Evolutionary conservation across 2,797 vertebrate genomes (phyloP).

Genomic region (Enteromius argenteus): DNA sequence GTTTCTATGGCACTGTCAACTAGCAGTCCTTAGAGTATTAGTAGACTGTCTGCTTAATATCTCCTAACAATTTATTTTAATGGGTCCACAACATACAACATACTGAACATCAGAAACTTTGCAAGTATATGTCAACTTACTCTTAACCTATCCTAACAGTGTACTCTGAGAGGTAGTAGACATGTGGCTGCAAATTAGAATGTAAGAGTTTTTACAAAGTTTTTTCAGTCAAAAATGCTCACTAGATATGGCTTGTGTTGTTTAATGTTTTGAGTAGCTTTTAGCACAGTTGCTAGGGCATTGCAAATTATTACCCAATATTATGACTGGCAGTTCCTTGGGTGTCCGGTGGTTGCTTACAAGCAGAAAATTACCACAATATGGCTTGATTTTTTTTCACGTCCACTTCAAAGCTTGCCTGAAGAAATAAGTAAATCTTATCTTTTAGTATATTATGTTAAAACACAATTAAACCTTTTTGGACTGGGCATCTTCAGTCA

Average conservation of each 20-base stretch:
- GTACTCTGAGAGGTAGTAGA: no score
- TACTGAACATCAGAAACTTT: no score
- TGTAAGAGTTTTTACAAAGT: no score
- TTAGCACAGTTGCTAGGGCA: neutral
- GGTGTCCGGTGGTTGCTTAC: neutral
- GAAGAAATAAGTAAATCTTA: neutral
- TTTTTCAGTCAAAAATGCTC: neutral
- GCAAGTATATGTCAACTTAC: no score
- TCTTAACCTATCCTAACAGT: no score
- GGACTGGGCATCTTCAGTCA: neutral
- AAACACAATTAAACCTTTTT: neutral
- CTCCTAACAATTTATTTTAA: no score
- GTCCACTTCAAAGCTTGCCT: neutral
- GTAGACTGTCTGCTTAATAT: no score
- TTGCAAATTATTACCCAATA: neutral
- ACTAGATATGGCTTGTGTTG: neutral
- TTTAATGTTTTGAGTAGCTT: neutral
- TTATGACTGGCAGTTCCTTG: neutral
- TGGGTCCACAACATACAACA: no score
- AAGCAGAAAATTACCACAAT: neutral
- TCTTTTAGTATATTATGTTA: neutral
- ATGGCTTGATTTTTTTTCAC: neutral
- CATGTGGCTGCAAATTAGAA: no score
- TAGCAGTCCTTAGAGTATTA: no score
- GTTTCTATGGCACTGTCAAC: neutral